Evolutionary conservation across 2,797 vertebrate species (phyloP).

Genomic region (Borostomias antarcticus): DNA sequence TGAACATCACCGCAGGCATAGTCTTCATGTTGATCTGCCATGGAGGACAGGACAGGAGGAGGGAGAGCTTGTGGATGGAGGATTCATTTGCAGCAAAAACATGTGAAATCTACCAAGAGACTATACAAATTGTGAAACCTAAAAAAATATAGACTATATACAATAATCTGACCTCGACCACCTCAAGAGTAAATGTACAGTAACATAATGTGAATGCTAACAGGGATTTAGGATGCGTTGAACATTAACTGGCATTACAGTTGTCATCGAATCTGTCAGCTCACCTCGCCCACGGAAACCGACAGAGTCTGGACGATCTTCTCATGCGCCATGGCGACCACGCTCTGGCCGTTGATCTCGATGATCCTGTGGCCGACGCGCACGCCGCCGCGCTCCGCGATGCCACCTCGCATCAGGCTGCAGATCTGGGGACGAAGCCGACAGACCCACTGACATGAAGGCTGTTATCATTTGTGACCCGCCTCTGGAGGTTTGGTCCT

Average conservation of each 20-base stretch:
- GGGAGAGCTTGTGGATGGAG: not conserved
- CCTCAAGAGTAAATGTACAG: no score
- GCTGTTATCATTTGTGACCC: no score
- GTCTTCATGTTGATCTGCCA: conserved; percentile 83
- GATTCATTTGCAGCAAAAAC: no score
- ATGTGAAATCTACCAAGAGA: not conserved
- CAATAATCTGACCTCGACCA: no score
- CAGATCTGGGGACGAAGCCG: conserved; percentile 83
- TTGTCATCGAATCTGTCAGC: conserved; percentile 30
- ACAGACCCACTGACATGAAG: not conserved
- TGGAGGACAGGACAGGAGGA: conserved; percentile 32
- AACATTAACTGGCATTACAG: not conserved
- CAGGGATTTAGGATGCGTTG: not conserved
- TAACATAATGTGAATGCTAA: not conserved
- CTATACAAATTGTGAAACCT: not conserved
- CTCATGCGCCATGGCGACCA: conserved; percentile 98
- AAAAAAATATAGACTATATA: no score
- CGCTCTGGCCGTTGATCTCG: conserved; percentile 97
- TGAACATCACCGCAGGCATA: conserved; percentile 94
- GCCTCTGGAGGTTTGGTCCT: no score
- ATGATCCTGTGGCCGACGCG: conserved; percentile 97
- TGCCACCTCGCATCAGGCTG: conserved; percentile 97
- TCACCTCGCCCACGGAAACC: conserved; percentile 96
- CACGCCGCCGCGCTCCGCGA: conserved; percentile 95
- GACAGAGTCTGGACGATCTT: conserved; percentile 98